Evolutionary conservation across 2,797 vertebrate genomes (phyloP), one percentile per base, ranked within the genome.

Genomic region (Macropodus opercularis): DNA sequence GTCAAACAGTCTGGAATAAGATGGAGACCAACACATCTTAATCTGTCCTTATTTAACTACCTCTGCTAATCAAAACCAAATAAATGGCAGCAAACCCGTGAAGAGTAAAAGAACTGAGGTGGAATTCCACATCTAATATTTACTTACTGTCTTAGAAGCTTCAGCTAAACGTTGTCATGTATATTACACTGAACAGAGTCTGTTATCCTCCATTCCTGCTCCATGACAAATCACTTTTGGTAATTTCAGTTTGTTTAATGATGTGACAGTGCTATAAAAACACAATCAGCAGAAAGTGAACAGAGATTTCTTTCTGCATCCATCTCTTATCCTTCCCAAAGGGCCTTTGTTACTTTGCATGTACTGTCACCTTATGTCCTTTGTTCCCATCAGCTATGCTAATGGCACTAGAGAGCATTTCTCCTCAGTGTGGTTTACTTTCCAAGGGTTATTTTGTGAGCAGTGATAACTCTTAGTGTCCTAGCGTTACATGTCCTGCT

Each of bases 31-130:
- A 6, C 17, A 34, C 1, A 0, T 32, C 27, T 17, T n/a, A 24
- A 47, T 19, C 27, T 62, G 7, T 2, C 21, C 40, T 42, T 57
- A 42, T 8, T 63, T 38, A 43, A 11, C 44, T 40, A 34, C 34
- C 14, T 31, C 14, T 31, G 22, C 51, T 13, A 23, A 54, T 51
- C 9, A 2, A 41, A 63, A 35, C 8, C 6, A 53, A 21, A 63
- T 44, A 52, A 29, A 36, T 34, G 31, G 23, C 18, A 29, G 42
- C 17, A 63, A 64, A 35, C 2, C 2, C 1, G 13, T n/a, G 11
- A 38, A 42, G 48, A 62, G 48, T 19, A 60, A 9, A 72, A 19
- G 10, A 49, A 38, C 19, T 46, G 4, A 10, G n/a, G 11, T 17
- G 23, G 19, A 55, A 35, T 47, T 15, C 17, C 12, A 4, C n/a